phyloP scores from a whole-genome alignment of 2,113 vertebrate species.

The Lampris megalopsis region DNA sequence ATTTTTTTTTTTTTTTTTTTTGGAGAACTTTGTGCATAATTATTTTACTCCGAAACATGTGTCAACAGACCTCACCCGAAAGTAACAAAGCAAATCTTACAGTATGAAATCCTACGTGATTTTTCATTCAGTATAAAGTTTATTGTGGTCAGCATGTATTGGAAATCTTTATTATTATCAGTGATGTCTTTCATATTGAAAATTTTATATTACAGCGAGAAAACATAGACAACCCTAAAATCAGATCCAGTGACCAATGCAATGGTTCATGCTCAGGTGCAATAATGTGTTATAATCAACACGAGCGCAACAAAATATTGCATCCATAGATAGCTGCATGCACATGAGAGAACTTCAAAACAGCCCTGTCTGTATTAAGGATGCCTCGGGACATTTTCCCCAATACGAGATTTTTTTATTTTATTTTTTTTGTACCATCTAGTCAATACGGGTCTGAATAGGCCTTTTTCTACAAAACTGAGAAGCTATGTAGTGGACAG shows the following conservation, averaged over 20 bases:
- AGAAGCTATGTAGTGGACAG: conserved; percentile 69
- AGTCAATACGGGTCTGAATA: conserved; percentile 42
- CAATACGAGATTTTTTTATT: conserved; percentile 53
- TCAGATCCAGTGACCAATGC: neutral
- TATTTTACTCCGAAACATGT: neutral
- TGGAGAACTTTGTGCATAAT: neutral
- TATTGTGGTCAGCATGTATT: neutral
- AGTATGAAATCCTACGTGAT: no score
- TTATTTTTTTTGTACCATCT: conserved; percentile 18
- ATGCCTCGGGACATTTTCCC: conserved; percentile 70
- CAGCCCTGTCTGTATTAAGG: conserved; percentile 37
- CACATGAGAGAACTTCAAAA: conserved; percentile 14
- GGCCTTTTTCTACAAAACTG: conserved; percentile 28
- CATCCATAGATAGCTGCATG: conserved; percentile 28
- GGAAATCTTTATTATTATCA: neutral
- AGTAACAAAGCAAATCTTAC: no score
- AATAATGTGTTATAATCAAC: conserved; percentile 17
- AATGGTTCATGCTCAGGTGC: neutral
- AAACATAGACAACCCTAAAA: conserved; percentile 11
- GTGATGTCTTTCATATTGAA: neutral
- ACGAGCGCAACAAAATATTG: conserved; percentile 23
- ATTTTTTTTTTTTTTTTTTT: conserved; percentile 1
- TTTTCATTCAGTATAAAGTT: neutral
- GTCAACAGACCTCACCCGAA: neutral
- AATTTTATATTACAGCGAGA: neutral